Conservation (phyloP, 2,113 vertebrate genomes). For the Odobenus rosmarus region DNA sequence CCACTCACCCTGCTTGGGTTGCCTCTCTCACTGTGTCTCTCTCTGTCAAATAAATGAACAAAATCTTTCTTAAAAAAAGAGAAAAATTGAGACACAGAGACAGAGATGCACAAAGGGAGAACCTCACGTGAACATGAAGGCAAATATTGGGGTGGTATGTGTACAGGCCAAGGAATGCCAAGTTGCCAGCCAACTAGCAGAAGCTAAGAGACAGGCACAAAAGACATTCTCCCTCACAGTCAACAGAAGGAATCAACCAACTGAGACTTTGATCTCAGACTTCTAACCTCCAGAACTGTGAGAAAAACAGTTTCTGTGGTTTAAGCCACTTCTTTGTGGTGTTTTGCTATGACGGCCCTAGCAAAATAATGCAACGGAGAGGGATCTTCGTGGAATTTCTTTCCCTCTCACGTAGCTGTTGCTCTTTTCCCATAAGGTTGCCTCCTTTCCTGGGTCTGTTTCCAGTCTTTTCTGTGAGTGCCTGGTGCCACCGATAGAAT, state of each 20-base stretch:
- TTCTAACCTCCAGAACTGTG: neutral
- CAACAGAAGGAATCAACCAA: neutral
- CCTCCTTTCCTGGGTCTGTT: neutral
- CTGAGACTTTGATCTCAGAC: neutral
- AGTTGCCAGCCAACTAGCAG: neutral
- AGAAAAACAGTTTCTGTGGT: neutral
- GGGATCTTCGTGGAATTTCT: neutral
- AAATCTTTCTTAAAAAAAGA: neutral
- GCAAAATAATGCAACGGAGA: no score
- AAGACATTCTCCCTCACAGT: neutral
- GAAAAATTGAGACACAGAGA: neutral
- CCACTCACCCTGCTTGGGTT: no score
- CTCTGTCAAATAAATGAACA: no score
- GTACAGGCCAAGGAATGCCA: neutral
- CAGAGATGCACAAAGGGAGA: neutral
- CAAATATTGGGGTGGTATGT: neutral
- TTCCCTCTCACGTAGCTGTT: neutral
- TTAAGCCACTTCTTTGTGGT: neutral
- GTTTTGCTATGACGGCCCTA: neutral
- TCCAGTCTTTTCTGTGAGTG: neutral
- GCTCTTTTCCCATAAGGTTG: neutral
- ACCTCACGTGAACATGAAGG: neutral
- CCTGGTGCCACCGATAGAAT: neutral
- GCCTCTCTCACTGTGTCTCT: no score
- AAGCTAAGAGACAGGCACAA: neutral